phyloP scores from a whole-genome alignment of 37 sponge, comb jelly and placozoan species.

The Haliclona indistincta region DNA sequence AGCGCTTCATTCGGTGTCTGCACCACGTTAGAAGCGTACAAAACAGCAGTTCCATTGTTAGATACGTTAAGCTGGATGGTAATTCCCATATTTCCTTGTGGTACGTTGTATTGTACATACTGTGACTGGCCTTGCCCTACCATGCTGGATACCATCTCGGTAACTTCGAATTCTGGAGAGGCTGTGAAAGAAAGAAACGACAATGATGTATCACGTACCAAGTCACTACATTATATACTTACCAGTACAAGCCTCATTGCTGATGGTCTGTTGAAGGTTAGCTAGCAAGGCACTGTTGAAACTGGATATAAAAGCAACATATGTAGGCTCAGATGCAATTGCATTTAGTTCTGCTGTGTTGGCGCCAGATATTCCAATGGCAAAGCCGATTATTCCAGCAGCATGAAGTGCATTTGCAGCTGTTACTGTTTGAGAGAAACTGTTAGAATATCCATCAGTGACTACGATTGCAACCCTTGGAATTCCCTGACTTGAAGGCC shows the following conservation, averaged over 20 bases:
- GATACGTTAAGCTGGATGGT: conserved; percentile 23
- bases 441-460: conserved; percentile 62
- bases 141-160: not conserved
- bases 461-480: conserved; percentile 52
- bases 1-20: conserved; percentile 46
- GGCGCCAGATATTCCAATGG: conserved; percentile 33
- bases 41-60: conserved; percentile 3
- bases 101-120: conserved; percentile 40
- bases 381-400: conserved; percentile 27
- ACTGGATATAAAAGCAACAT: conserved; percentile 7
- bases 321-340: conserved; percentile 29
- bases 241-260: conserved; percentile 48
- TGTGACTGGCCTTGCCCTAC: not conserved
- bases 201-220: not conserved
- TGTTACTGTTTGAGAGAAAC: conserved; percentile 9
- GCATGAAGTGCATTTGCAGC: conserved; percentile 16
- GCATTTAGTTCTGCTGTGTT: conserved; percentile 25
- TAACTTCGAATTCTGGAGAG: conserved; percentile 5
- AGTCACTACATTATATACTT: conserved; percentile 2
- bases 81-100: conserved; percentile 27
- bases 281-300: conserved; percentile 26
- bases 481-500: conserved; percentile 11
- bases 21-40: conserved; percentile 26
- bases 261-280: conserved; percentile 24
- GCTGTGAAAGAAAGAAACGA: conserved; percentile 1